Conservation (phyloP, 2,113 vertebrate genomes). For the Oreochromis niloticus region DNA sequence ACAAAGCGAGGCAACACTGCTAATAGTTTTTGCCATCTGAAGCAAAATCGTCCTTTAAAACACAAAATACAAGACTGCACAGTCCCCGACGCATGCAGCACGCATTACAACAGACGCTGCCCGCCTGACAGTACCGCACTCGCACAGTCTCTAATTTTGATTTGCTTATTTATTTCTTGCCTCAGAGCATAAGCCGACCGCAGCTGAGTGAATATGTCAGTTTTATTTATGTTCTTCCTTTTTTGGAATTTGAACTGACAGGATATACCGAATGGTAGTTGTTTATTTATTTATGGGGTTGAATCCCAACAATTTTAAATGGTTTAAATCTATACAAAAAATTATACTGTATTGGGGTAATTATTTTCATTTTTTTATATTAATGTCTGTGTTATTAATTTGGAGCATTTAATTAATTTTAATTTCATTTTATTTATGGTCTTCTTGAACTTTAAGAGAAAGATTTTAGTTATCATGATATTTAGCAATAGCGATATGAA, state of each 20-base stretch:
- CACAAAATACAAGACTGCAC: neutral
- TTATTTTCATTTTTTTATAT: neutral
- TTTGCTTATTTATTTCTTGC: neutral
- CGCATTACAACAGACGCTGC: neutral
- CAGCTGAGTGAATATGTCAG: neutral
- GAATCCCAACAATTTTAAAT: neutral
- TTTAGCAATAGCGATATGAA: neutral
- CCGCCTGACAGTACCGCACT: neutral
- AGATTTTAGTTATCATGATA: neutral
- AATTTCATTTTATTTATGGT: neutral
- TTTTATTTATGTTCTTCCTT: neutral
- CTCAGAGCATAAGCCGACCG: neutral
- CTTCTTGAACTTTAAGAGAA: neutral
- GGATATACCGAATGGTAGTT: neutral
- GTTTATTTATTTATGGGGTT: neutral
- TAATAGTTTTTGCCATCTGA: neutral
- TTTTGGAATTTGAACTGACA: neutral
- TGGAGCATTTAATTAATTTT: rapidly evolving
- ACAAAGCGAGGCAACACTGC: neutral
- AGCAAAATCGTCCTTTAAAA: neutral
- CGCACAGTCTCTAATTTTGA: neutral
- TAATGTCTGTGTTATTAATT: neutral
- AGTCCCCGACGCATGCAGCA: neutral
- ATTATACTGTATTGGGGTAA: neutral
- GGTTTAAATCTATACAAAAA: neutral